phyloP scores from a whole-genome alignment of 2,888 invertebrate species.

The Ormyrus thymus region DNA sequence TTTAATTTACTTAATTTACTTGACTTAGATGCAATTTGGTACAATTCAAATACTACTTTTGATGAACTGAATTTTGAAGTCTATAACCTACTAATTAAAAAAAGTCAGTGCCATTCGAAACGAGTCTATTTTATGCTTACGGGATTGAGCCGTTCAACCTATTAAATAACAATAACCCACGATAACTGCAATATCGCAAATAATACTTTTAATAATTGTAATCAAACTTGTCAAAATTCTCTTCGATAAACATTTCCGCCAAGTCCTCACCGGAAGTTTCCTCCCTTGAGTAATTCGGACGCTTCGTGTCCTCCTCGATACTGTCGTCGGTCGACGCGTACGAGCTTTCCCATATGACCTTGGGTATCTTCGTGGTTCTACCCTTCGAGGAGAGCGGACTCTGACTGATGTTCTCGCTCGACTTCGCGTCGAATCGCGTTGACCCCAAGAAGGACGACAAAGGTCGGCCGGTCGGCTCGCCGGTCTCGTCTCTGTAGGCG shows the following conservation, averaged over 20 bases:
- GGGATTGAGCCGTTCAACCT: no score
- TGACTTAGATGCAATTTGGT: no score
- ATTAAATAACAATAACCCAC: no score
- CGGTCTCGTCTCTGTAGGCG: slow-evolving; percentile 37
- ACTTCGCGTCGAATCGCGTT: background rate
- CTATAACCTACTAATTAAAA: no score
- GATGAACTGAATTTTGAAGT: no score
- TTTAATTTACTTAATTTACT: no score
- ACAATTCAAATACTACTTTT: no score
- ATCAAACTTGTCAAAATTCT: slow-evolving; percentile 26
- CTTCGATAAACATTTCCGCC: slow-evolving; percentile 14
- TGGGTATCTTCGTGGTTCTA: background rate
- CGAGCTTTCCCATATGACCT: slow-evolving; percentile 28
- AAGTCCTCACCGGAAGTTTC: slow-evolving; percentile 38
- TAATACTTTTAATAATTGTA: slow-evolving; percentile 1
- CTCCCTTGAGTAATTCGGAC: slow-evolving; percentile 12
- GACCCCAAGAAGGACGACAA: background rate
- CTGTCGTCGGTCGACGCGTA: slow-evolving; percentile 3
- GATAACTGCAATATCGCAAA: no score
- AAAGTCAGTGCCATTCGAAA: no score
- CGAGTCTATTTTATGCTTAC: no score
- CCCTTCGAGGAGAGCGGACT: background rate
- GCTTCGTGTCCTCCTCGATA: background rate
- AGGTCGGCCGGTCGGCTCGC: slow-evolving; percentile 1
- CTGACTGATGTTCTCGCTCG: background rate